Evolutionary conservation across 2,113 vertebrate genomes (phyloP), one percentile per base, ranked within the genome.

Genomic region (Planiliza haematocheilus): DNA sequence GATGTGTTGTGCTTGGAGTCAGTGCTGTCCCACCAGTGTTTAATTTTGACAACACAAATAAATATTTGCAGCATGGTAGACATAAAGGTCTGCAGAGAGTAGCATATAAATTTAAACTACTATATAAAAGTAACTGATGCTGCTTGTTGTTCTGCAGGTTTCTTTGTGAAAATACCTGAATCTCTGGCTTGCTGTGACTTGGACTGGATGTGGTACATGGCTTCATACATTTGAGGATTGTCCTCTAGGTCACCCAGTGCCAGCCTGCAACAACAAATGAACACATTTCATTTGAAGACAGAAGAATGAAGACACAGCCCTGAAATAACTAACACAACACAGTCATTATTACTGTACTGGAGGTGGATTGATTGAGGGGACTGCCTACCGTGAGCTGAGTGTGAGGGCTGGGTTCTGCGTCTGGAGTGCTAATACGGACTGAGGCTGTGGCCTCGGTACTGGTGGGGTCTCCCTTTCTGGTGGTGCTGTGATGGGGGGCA

Each of bases 141-240:
- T 24, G n/a, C n/a, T 18, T 10, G 8, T 37, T 5, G 3, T 8
- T 20, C 4, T 38, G 4, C 1, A 38, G 12, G 17, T 30, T 8
- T 1, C 8, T 13, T 13, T 61, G 43, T 58, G 1, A 48, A 70
- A 89, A 91, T 92, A 99, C 97, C 97, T 75, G 93, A 94, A 82
- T 94, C 91, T 76, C 80, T 87, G 59, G 88, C 88, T 78, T 88
- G 91, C 10, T 91, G 85, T 12, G 84, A 62, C 73, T 82, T 0
- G 91, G 94, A 89, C 82, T 96, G 96, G 48, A 97, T 94, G 87
- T 97, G 95, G 91, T 95, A 98, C 97, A 98, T 99, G 16, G 96
- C 95, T 91, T 98, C 97, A 46, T 98, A 97, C 21, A 89, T 96
- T 50, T 89, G 91, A 8, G 91, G 95, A 60, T 90, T 92, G 9